Evolutionary conservation across 2,888 invertebrate genomes (phyloP).

Genomic region (Sepioteuthis lessoniana): DNA sequence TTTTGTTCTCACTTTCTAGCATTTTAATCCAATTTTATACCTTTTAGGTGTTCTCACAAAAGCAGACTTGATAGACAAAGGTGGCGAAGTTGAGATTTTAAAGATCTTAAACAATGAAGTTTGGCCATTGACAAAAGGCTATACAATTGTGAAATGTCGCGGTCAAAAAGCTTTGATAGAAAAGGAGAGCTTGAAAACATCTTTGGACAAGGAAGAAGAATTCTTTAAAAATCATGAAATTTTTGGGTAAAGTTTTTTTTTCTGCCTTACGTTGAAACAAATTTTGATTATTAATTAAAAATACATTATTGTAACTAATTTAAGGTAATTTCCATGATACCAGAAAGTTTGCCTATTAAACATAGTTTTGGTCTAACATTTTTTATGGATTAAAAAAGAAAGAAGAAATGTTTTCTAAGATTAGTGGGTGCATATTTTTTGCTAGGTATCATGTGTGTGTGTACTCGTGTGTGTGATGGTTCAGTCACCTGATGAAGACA

Average conservation of each 20-base stretch:
- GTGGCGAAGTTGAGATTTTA: constrained; percentile 50
- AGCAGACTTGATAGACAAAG: constrained; percentile 53
- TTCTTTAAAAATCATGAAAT: constrained; percentile 51
- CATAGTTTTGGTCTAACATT: too few relatives aligned
- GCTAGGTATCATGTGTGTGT: too few relatives aligned
- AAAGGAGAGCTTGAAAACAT: constrained; percentile 49
- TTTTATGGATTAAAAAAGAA: too few relatives aligned
- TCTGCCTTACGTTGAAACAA: neutral
- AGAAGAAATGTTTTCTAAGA: too few relatives aligned
- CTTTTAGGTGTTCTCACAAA: constrained; percentile 55
- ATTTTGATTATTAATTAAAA: too few relatives aligned
- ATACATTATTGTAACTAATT: too few relatives aligned
- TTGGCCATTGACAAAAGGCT: constrained; percentile 52
- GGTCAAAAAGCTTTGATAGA: constrained; percentile 50
- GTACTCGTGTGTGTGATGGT: too few relatives aligned
- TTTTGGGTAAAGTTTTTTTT: neutral
- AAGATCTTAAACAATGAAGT: constrained; percentile 51
- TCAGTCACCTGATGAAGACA: too few relatives aligned
- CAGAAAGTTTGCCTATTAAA: too few relatives aligned
- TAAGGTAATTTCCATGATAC: too few relatives aligned
- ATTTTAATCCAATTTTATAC: neutral
- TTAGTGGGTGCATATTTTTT: too few relatives aligned
- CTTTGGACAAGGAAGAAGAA: constrained; percentile 49
- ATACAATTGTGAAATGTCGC: constrained; percentile 53
- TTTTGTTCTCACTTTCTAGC: too few relatives aligned